A percentile compares a stretch with the other conserved stretches of the same genome.
phyloP scores from a whole-genome alignment of 37 sponge, comb jelly and placozoan genomes.

The Amphimedon queenslandica region DNA sequence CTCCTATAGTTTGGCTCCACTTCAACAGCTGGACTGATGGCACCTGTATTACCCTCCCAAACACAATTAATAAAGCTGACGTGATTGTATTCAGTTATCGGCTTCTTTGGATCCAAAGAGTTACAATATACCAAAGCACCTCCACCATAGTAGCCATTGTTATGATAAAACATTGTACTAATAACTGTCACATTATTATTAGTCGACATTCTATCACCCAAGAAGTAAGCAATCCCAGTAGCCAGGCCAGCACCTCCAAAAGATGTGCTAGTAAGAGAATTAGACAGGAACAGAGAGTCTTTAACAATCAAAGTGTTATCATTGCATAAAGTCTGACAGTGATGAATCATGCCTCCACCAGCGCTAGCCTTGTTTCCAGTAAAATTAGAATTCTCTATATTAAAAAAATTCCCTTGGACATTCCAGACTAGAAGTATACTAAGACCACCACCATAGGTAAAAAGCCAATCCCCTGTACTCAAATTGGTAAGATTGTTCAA shows the following conservation, averaged over 20 bases:
- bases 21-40: background rate
- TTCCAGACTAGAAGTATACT: background rate
- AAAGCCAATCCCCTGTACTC: background rate
- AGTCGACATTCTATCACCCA: background rate
- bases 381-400: background rate
- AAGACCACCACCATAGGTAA: conserved; percentile 1
- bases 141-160: background rate
- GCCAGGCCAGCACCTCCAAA: conserved; percentile 4
- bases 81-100: background rate
- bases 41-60: conserved; percentile 1
- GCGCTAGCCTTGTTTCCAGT: background rate
- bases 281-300: background rate
- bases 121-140: background rate
- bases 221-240: background rate
- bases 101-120: background rate
- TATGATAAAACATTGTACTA: background rate
- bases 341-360: background rate
- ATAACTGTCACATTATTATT: background rate
- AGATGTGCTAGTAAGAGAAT: background rate
- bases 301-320: background rate
- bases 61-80: background rate
- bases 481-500: conserved; percentile 42
- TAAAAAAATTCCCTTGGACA: background rate
- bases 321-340: background rate
- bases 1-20: background rate